Evolutionary conservation across 2,888 invertebrate species (phyloP).

Genomic region (Mesodorylaimus sp.): DNA sequence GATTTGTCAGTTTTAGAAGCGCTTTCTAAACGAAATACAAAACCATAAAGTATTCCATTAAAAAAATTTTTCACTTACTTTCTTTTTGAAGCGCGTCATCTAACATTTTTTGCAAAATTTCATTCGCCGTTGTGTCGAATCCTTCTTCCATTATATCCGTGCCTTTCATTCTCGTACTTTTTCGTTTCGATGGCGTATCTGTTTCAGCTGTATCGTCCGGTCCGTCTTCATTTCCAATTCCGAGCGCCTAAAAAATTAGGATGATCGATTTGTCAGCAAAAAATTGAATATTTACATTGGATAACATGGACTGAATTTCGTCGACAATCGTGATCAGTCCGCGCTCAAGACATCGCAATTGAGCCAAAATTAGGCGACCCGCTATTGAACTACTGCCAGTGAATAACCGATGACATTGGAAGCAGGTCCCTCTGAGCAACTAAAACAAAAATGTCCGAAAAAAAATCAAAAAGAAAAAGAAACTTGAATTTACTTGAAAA

Average conservation of each 20-base stretch:
- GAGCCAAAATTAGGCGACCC: slow-evolving; percentile 44
- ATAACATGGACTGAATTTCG: slow-evolving; percentile 5
- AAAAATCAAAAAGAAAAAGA: slow-evolving; percentile 2
- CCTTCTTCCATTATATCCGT: too few relatives aligned
- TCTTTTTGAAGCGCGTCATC: too few relatives aligned
- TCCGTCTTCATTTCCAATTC: too few relatives aligned
- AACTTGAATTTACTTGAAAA: slow-evolving; percentile 38
- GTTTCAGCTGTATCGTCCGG: too few relatives aligned
- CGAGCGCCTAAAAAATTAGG: too few relatives aligned
- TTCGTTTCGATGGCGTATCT: too few relatives aligned
- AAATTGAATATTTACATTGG: neutral
- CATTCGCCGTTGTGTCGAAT: too few relatives aligned
- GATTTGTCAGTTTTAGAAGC: neutral
- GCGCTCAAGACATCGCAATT: slow-evolving; percentile 49
- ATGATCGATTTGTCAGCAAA: too few relatives aligned
- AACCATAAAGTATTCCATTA: neutral
- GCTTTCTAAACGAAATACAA: neutral
- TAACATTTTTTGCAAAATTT: too few relatives aligned
- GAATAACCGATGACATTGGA: slow-evolving; percentile 33
- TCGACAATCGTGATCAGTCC: slow-evolving; percentile 20
- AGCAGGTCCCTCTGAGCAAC: slow-evolving; percentile 36
- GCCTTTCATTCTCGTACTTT: too few relatives aligned
- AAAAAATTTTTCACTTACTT: neutral
- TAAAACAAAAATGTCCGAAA: slow-evolving; percentile 14
- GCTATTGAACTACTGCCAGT: slow-evolving; percentile 15